phyloP scores from a whole-genome alignment of 2,888 invertebrate genomes.

The Penaeus monodon region DNA sequence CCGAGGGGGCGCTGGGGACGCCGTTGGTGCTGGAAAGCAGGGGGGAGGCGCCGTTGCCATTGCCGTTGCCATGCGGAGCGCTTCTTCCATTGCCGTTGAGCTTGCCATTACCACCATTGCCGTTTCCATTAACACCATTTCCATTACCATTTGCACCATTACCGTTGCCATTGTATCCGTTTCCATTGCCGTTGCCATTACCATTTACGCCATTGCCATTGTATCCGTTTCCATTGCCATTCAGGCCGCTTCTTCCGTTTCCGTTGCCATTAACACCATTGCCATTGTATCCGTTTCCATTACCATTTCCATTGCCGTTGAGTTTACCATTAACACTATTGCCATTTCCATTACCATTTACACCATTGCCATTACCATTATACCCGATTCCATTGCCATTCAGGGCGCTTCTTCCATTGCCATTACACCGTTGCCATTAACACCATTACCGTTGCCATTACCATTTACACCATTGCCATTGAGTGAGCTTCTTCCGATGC shows the following conservation, averaged over 20 bases:
- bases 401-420: background rate
- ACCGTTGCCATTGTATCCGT: background rate
- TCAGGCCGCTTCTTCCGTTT: background rate
- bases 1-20: background rate
- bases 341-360: slow-evolving; percentile 22
- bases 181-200: background rate
- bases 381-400: background rate
- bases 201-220: slow-evolving; percentile 6
- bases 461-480: background rate
- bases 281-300: background rate
- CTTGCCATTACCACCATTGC: background rate
- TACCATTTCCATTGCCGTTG: slow-evolving; percentile 18
- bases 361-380: background rate
- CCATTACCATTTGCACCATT: background rate
- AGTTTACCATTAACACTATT: background rate
- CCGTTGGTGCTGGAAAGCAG: background rate
- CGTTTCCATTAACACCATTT: background rate
- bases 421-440: slow-evolving; percentile 21
- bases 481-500: background rate
- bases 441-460: slow-evolving; percentile 5
- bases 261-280: background rate
- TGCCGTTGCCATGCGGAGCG: background rate
- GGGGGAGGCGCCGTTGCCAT: too few species aligned
- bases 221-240: slow-evolving; percentile 7
- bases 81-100: background rate